phyloP scores from a whole-genome alignment of 2,113 vertebrate species.

The Azemiops feae region DNA sequence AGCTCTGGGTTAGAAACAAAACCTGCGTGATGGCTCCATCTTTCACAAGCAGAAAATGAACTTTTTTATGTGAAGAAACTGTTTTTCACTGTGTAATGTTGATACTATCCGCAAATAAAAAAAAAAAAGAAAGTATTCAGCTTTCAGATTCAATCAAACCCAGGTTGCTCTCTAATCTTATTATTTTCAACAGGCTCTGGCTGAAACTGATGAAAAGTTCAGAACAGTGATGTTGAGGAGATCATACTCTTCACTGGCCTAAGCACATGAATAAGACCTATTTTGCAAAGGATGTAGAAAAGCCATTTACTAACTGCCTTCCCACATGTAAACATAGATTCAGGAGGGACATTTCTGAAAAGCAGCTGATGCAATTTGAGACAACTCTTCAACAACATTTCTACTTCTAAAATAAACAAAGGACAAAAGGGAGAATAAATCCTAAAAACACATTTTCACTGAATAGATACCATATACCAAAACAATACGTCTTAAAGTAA shows the following conservation, averaged over 20 bases:
- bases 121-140: not conserved
- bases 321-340: not conserved
- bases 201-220: not conserved
- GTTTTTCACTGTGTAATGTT: not conserved
- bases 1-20: not conserved
- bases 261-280: not conserved
- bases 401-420: not conserved
- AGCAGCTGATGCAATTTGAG: not conserved
- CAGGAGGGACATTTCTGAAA: not conserved
- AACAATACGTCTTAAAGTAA: not conserved
- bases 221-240: not conserved
- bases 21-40: not conserved
- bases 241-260: not conserved
- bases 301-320: not conserved
- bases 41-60: not conserved
- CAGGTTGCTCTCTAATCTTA: not conserved
- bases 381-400: not conserved
- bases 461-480: conserved; percentile 12
- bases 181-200: not conserved
- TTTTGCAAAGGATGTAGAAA: not conserved
- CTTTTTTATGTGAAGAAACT: not conserved
- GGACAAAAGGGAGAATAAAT: not conserved
- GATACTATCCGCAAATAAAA: not conserved
- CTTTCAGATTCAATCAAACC: not conserved
- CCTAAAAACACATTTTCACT: not conserved